A percentile compares a stretch with the other conserved stretches of the same genome.
Conservation (phyloP, 2,888 invertebrate genomes). For the Acanthosepion pharaonis region DNA sequence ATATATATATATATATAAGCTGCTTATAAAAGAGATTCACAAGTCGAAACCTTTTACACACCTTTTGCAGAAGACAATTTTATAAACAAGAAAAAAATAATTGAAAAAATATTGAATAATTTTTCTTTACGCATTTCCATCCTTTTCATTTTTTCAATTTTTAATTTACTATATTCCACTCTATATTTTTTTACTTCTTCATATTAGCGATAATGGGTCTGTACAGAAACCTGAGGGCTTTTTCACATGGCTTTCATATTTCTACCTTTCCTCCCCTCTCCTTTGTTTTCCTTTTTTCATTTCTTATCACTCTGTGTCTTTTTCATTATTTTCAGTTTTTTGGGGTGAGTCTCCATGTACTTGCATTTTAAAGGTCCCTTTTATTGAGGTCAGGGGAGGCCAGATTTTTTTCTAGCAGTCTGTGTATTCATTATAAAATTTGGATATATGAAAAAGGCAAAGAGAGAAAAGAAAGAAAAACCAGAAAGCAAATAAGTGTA, state of each 20-base stretch:
- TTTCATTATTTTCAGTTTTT: neutral
- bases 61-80: neutral
- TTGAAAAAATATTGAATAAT: neutral
- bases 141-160: neutral
- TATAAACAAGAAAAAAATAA: neutral
- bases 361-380: neutral
- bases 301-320: neutral
- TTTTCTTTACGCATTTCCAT: neutral
- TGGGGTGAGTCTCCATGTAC: neutral
- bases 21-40: neutral
- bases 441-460: neutral
- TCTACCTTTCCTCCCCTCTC: neutral
- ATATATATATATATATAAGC: neutral
- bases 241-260: neutral
- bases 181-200: neutral
- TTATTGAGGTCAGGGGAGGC: neutral
- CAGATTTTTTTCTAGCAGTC: neutral
- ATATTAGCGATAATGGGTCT: slow-evolving; percentile 13
- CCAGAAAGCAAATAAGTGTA: neutral
- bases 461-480: neutral
- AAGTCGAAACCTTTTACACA: neutral
- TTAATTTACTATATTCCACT: neutral
- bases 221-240: neutral
- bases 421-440: neutral
- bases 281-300: neutral